phyloP scores from a whole-genome alignment of 2,113 vertebrate species.

The Apaloderma vittatum region DNA sequence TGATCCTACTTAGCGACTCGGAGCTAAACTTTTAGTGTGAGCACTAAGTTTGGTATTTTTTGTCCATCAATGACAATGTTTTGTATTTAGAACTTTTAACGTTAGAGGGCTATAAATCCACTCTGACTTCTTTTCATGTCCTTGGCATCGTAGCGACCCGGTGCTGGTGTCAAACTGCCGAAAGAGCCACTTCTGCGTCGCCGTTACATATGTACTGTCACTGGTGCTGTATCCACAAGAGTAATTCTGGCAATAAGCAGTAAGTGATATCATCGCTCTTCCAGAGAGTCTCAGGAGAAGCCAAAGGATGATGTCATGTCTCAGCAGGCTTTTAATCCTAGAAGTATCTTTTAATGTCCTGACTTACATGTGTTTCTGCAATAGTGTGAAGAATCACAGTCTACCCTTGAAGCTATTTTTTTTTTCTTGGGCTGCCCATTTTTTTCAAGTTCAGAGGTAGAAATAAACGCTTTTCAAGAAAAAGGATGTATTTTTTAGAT shows the following conservation, averaged over 20 bases:
- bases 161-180: neutral
- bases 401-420: neutral
- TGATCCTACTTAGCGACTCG: neutral
- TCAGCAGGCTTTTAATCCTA: neutral
- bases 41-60: neutral
- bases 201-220: neutral
- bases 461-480: neutral
- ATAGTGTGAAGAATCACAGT: neutral
- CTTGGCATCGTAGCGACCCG: neutral
- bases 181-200: neutral
- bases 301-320: conserved; percentile 44
- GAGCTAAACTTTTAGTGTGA: neutral
- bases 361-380: neutral
- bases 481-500: neutral
- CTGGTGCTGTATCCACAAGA: neutral
- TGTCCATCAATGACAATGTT: neutral
- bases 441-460: neutral
- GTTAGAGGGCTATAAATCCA: neutral
- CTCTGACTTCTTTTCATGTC: neutral
- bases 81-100: neutral
- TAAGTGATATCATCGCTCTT: conserved; percentile 30
- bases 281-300: conserved; percentile 11
- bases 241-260: neutral
- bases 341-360: neutral
- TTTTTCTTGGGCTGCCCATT: neutral